Conservation (phyloP, 92 coral and sea anemone genomes). For the Palythoa grandis region DNA sequence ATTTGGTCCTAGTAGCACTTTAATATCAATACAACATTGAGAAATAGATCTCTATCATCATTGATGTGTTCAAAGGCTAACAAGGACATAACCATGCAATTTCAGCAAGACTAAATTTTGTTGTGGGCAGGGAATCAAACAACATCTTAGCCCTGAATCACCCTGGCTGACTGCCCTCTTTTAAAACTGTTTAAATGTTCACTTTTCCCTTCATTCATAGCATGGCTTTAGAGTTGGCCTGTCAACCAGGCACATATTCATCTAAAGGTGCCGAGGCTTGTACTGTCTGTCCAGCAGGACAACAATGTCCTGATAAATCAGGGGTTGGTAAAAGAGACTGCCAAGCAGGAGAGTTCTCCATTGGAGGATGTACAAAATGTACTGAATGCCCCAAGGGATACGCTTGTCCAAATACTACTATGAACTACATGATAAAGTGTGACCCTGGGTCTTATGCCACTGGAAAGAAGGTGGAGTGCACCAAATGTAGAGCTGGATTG, state of each 20-base stretch:
- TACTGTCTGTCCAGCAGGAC: conserved; percentile 88
- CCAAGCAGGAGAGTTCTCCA: conserved; percentile 77
- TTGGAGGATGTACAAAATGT: conserved; percentile 74
- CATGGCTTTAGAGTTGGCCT: conserved; percentile 61
- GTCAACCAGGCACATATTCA: conserved; percentile 87
- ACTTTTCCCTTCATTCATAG: conserved; percentile 41
- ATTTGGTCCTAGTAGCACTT: too few relatives aligned
- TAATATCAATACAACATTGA: too few relatives aligned
- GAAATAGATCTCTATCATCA: too few relatives aligned
- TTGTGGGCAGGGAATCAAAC: too few relatives aligned
- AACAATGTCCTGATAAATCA: conserved; percentile 71
- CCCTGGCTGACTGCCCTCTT: too few relatives aligned
- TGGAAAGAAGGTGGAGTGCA: conserved; percentile 73
- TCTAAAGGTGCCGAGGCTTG: conserved; percentile 50
- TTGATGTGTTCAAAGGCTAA: too few relatives aligned
- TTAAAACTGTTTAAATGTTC: too few relatives aligned
- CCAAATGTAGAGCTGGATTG: conserved; percentile 86
- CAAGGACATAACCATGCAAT: too few relatives aligned
- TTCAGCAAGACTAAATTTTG: too few relatives aligned
- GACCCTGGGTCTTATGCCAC: conserved; percentile 76
- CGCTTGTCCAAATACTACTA: conserved; percentile 86
- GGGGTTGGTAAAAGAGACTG: conserved; percentile 76
- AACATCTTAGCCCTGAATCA: too few relatives aligned
- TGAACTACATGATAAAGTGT: conserved; percentile 80
- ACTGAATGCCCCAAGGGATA: conserved; percentile 89